phyloP scores from a whole-genome alignment of 2,888 invertebrate species.

The Thymelicus sylvestris region DNA sequence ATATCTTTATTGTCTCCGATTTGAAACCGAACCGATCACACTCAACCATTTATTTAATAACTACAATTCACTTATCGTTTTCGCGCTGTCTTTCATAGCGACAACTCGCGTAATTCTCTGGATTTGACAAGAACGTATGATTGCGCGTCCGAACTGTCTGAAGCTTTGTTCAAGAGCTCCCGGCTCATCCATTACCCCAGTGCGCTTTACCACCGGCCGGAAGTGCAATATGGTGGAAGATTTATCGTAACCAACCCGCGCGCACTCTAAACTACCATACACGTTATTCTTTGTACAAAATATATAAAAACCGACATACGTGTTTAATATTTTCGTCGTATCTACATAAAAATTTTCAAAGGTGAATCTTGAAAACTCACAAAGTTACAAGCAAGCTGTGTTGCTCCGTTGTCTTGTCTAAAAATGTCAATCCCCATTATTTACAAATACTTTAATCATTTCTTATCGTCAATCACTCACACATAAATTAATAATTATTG shows the following conservation, averaged over 20 bases:
- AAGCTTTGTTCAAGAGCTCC: not conserved
- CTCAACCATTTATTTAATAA: not conserved
- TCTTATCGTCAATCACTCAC: no score
- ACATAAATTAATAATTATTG: no score
- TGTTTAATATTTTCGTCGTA: no score
- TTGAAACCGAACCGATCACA: no score
- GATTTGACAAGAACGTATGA: slow-evolving; percentile 5
- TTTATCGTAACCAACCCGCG: not conserved
- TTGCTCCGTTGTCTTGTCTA: no score
- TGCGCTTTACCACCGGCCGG: not conserved
- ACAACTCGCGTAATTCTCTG: not conserved
- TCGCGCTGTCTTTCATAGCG: not conserved
- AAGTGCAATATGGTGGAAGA: slow-evolving; percentile 7
- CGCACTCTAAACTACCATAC: not conserved
- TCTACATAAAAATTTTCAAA: no score
- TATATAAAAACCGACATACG: not conserved
- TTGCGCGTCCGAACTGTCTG: slow-evolving; percentile 2
- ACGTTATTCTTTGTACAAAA: not conserved
- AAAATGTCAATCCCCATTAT: no score
- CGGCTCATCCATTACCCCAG: not conserved
- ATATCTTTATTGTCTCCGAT: no score
- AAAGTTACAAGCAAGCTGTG: no score
- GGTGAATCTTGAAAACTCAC: no score
- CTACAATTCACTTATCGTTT: not conserved
- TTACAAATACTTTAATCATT: no score